phyloP scores from a whole-genome alignment of 2,888 invertebrate species.

The Tridacna gigas region DNA sequence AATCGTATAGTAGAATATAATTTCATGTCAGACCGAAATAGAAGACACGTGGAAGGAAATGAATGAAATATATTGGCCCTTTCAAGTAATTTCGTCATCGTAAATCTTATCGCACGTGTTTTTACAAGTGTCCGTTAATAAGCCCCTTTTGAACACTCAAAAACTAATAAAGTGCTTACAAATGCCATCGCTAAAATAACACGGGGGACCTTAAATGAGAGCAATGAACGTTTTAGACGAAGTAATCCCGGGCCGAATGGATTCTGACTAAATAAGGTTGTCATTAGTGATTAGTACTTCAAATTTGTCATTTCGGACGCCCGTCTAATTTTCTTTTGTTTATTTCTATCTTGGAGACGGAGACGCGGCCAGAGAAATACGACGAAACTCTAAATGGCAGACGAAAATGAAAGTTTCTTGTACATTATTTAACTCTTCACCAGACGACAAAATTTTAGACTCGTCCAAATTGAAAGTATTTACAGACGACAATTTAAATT shows the following conservation, averaged over 20 bases:
- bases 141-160: neutral
- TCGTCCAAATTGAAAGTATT: no score
- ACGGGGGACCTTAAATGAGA: constrained; percentile 5
- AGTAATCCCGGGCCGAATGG: constrained; percentile 23
- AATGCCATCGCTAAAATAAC: neutral
- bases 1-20: no score
- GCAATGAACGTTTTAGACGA: constrained; percentile 23
- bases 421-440: neutral
- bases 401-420: no score
- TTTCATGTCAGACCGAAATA: no score
- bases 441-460: neutral
- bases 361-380: no score
- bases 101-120: no score
- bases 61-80: no score
- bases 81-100: no score
- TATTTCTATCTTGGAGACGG: no score
- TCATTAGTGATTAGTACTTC: constrained; percentile 5
- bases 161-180: neutral
- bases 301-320: constrained; percentile 15
- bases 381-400: no score
- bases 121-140: neutral
- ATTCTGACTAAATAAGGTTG: neutral
- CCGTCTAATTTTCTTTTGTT: neutral
- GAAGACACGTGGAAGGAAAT: no score
- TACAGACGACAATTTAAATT: no score